Percentiles rank a stretch among this genome's conserved stretches.
Evolutionary conservation across 2,888 invertebrate species (phyloP).

Genomic region (Cotesia congregata): DNA sequence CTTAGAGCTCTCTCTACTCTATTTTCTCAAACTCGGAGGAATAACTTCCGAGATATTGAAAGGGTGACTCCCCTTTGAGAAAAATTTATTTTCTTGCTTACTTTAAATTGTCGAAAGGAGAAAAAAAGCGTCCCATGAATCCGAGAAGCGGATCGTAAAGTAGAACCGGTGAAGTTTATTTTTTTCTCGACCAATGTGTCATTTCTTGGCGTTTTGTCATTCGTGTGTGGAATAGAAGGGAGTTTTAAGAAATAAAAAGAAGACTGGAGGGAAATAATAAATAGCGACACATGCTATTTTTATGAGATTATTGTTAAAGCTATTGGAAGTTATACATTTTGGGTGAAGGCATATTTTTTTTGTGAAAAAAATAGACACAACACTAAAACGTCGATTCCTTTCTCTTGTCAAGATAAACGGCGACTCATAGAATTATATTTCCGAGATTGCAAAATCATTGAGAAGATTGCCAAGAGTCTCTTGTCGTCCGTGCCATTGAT

Average conservation of each 20-base stretch:
- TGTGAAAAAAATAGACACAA: not conserved
- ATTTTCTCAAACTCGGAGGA: conserved; percentile 52
- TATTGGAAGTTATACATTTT: conserved; percentile 35
- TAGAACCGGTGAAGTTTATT: conserved; percentile 24
- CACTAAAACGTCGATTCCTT: not conserved
- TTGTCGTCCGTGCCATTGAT: conserved; percentile 26
- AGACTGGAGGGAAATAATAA: not conserved
- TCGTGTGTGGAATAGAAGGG: not conserved
- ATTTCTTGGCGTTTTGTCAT: not conserved
- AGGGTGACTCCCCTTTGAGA: conserved; percentile 41
- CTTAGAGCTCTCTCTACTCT: conserved; percentile 38
- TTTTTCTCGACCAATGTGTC: not conserved
- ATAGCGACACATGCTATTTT: not conserved
- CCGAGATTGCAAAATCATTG: conserved; percentile 36
- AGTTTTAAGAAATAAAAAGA: conserved; percentile 8
- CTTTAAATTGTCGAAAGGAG: conserved; percentile 31
- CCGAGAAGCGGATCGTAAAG: not conserved
- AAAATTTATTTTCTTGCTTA: conserved; percentile 17
- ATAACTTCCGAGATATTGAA: conserved; percentile 58
- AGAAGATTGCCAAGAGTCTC: conserved; percentile 29
- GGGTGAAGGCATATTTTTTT: not conserved
- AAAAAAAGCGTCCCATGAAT: conserved; percentile 1
- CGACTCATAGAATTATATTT: conserved; percentile 36
- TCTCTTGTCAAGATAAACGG: conserved; percentile 23
- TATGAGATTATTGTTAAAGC: conserved; percentile 2